Percentiles rank a stretch among this genome's conserved stretches.
These are phyloP conservation scores for Hemicentrotus pulcherrimus DNA, from an alignment of 35 echinoderm and acorn worm genomes.

Conservation along the genomic window DNA sequence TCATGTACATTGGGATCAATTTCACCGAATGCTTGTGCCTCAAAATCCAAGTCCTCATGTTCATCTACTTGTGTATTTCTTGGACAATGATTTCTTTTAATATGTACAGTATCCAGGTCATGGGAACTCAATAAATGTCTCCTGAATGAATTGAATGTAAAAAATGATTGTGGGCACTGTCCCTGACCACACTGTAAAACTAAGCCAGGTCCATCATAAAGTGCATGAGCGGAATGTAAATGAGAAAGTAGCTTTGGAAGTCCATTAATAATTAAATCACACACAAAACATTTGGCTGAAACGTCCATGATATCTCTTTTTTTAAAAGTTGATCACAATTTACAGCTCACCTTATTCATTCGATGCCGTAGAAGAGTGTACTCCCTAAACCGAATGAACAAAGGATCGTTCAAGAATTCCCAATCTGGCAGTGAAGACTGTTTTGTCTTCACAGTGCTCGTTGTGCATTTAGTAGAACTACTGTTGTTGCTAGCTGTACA, in stretches of 20 bases:
- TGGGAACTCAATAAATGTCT: slow-evolving; percentile 21
- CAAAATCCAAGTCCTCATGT: not conserved
- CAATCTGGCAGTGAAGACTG: not conserved
- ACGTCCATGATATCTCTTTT: not conserved
- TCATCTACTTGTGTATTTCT: slow-evolving; percentile 28
- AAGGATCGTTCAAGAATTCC: not conserved
- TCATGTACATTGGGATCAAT: not conserved
- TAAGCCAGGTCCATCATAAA: slow-evolving; percentile 27
- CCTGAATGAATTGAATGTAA: slow-evolving; percentile 36
- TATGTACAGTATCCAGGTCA: not conserved
- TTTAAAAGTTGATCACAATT: not conserved
- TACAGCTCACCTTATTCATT: not conserved
- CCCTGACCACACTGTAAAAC: slow-evolving; percentile 22
- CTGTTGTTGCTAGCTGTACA: not conserved
- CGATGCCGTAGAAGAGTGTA: not conserved
- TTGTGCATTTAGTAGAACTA: not conserved
- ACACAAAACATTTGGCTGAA: not conserved
- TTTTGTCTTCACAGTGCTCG: not conserved
- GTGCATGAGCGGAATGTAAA: slow-evolving; percentile 24
- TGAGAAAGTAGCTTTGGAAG: slow-evolving; percentile 25
- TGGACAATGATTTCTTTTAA: not conserved
- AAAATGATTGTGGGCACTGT: not conserved
- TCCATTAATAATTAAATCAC: not conserved
- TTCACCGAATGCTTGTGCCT: not conserved
- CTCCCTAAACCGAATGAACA: not conserved